Base-by-base conservation (phyloP, 2,888 invertebrate genomes). In the Pachydiplax longipennis region DNA sequence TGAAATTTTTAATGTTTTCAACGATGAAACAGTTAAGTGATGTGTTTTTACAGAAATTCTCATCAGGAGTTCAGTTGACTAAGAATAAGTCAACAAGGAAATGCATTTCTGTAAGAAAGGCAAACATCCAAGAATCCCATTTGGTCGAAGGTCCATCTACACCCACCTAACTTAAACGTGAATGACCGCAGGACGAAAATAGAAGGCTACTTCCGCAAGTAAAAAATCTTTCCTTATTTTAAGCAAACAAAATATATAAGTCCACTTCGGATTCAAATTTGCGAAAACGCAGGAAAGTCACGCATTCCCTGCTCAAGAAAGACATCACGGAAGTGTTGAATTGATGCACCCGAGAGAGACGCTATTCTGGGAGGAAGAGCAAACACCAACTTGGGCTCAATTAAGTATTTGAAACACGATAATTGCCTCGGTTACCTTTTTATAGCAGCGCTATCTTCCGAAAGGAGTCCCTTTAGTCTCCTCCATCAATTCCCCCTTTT, bases 341-440 rank as follows among this genome's bases (percentile, higher is more conserved):
- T 25, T 1, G 53, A 53, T 18, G 53, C 18, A 44, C 44, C 44
- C 44, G 10, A 44, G 44, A 44, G 44, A 44, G 0, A 44, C 44
- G 44, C 44, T 10, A 4, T 44, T 10, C 10, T 0, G 44, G 18
- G 53, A 61, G 37, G 6, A 31, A 53, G 61, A 87, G 87, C 61
- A 65, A 87, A 61, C 22, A 35, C 61, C 83, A 35, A 58, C 83
- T 83, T 18, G 35, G 83, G 58, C 61, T 87, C 87, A 87, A 87
- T 87, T 87, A 87, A 87, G 87, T n/a, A 87, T 87, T 87, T 87
- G 61, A 87, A 87, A 87, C 58, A 65, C 61, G 87, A 61, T 87
- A 87, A 87, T 87, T 87, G 87, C 61, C 65, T 87, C 53, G 83
- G 83, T 83, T 58, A 35, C 83, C 31, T 87, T 65, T 61, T 61